A percentile compares a stretch with the other conserved stretches of the same genome.
Conservation (phyloP, 2,888 invertebrate species). For the Rhaphigaster nebulosa region DNA sequence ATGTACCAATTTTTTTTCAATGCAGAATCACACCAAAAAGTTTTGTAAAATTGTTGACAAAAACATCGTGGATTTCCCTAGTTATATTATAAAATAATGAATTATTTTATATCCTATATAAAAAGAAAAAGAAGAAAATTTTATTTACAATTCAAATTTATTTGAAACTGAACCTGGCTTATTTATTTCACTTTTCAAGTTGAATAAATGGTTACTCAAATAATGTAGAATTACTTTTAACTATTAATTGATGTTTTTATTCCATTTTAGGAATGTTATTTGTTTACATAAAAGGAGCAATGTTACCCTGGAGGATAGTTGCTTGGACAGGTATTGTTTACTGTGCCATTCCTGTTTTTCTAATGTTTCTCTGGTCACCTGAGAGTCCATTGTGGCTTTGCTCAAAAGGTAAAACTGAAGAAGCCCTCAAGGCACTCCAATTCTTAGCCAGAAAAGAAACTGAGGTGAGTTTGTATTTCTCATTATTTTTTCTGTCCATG, state of each 20-base stretch:
- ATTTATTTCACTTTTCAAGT: neutral
- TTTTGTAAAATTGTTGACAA: too few relatives aligned
- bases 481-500: neutral
- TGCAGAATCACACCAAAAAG: too few relatives aligned
- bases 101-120: too few relatives aligned
- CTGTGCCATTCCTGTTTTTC: constrained; percentile 72
- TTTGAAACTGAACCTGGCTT: neutral
- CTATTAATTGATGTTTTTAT: neutral
- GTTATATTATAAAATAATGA: too few relatives aligned
- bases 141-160: neutral
- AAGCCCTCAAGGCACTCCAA: constrained; percentile 72
- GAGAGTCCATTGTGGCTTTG: constrained; percentile 76
- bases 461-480: constrained; percentile 62
- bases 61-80: too few relatives aligned
- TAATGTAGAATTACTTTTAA: neutral
- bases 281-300: constrained; percentile 73
- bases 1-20: too few relatives aligned
- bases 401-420: constrained; percentile 72
- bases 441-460: constrained; percentile 67
- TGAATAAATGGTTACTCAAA: neutral
- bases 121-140: too few relatives aligned
- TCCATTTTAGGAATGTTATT: constrained; percentile 72
- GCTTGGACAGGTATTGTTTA: constrained; percentile 73
- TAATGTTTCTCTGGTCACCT: constrained; percentile 69
- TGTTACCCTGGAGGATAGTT: constrained; percentile 72